phyloP scores from a whole-genome alignment of 2,888 invertebrate species.

The Heterodera filipjevi region DNA sequence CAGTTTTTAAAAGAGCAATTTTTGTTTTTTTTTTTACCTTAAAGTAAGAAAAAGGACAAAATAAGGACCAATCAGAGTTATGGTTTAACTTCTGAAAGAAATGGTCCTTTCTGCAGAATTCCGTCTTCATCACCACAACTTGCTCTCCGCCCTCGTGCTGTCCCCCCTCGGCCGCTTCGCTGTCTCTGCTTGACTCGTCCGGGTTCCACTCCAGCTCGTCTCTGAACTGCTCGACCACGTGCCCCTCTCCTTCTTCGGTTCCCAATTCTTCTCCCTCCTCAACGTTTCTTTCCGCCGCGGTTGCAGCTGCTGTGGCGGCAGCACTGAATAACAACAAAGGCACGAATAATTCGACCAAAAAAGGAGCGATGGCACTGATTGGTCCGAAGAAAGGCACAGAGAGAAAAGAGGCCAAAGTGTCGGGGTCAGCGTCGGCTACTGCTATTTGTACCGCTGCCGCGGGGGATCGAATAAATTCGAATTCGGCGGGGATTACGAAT shows the following conservation, averaged over 20 bases:
- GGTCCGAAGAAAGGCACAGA: background rate
- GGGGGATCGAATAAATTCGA: background rate
- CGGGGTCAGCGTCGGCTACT: too few species aligned
- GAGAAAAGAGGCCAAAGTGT: background rate
- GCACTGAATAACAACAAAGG: constrained; percentile 15
- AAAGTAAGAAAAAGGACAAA: too few species aligned
- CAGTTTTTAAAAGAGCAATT: too few species aligned
- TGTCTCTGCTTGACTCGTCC: constrained; percentile 16
- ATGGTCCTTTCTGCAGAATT: background rate
- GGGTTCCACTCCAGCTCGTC: constrained; percentile 17
- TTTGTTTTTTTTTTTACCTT: too few species aligned
- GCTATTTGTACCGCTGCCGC: constrained; percentile 4
- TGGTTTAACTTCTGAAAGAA: too few species aligned
- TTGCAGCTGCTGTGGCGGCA: constrained; percentile 28
- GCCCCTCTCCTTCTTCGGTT: constrained; percentile 10
- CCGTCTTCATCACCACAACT: background rate
- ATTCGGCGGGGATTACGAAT: background rate
- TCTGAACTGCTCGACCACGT: constrained; percentile 8
- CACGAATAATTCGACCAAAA: constrained; percentile 5
- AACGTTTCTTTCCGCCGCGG: background rate
- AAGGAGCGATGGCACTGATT: background rate
- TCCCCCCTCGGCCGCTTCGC: background rate
- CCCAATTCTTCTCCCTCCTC: background rate
- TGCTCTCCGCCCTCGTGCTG: constrained; percentile 5
- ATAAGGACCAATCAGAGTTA: too few species aligned